Conservation (phyloP, 2,797 vertebrate genomes). For the Triplophysa yarkandensis region DNA sequence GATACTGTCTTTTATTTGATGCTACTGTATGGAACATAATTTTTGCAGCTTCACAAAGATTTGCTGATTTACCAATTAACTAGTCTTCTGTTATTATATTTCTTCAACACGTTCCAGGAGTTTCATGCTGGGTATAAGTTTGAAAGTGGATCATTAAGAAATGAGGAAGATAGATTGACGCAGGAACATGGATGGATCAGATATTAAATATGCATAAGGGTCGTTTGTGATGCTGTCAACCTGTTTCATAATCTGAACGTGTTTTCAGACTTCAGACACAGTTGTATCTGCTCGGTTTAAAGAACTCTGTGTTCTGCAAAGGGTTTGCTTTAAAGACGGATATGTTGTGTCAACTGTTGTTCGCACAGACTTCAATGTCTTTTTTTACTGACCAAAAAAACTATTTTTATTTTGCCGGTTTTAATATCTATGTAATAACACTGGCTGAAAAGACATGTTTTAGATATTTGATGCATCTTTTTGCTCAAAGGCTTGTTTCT, state of each 20-base stretch:
- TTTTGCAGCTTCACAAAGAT: neutral
- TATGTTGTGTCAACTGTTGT: neutral
- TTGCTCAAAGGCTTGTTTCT: no score
- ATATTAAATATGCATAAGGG: conserved; percentile 72
- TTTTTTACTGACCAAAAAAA: no score
- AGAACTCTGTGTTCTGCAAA: conserved; percentile 8
- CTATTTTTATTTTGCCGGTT: no score
- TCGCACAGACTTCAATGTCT: neutral
- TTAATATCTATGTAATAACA: no score
- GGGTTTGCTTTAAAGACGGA: neutral
- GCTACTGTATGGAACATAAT: conserved; percentile 22
- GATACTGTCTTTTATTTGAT: conserved; percentile 7
- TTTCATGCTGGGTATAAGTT: conserved; percentile 59
- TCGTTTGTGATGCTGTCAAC: conserved; percentile 61
- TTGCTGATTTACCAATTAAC: conserved; percentile 28
- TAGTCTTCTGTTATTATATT: conserved; percentile 61
- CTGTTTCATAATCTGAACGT: conserved; percentile 52
- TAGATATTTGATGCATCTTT: no score
- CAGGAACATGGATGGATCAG: conserved; percentile 65
- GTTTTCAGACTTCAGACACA: conserved; percentile 24
- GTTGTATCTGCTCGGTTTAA: conserved; percentile 21
- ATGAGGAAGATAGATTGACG: conserved; percentile 61
- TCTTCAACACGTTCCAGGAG: conserved; percentile 53
- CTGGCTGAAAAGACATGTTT: no score
- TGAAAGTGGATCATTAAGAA: conserved; percentile 79